Conservation (phyloP, 2,113 vertebrate genomes). For the Synchiropus splendidus region DNA sequence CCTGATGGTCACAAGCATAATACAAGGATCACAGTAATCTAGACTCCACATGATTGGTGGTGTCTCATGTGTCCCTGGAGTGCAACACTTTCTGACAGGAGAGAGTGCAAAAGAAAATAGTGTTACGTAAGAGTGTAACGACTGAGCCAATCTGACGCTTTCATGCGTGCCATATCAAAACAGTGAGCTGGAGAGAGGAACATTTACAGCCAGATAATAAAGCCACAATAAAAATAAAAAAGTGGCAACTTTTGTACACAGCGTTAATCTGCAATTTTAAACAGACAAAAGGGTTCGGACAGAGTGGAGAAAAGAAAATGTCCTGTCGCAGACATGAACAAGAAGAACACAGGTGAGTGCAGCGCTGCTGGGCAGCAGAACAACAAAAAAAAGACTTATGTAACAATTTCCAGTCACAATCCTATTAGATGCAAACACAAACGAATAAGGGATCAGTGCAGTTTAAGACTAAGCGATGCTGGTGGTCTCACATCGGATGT, state of each 20-base stretch:
- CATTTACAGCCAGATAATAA: conserved; percentile 11
- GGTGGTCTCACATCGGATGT: too few relatives aligned
- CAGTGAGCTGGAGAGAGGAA: conserved; percentile 20
- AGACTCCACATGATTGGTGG: too few relatives aligned
- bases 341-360: conserved; percentile 25
- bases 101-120: conserved; percentile 25
- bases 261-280: too few relatives aligned
- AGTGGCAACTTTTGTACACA: too few relatives aligned
- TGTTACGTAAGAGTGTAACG: conserved; percentile 41
- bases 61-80: conserved; percentile 1
- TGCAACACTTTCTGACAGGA: conserved; percentile 8
- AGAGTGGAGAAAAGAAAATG: too few relatives aligned
- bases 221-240: conserved; percentile 5
- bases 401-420: conserved; percentile 33
- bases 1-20: too few relatives aligned
- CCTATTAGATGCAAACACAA: conserved; percentile 9
- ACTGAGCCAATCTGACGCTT: conserved; percentile 22
- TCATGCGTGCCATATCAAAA: conserved; percentile 20
- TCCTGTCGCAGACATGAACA: conserved; percentile 9
- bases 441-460: background rate
- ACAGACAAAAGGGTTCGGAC: background rate
- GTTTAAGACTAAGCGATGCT: conserved; percentile 1
- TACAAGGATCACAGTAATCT: too few relatives aligned
- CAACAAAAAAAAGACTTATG: conserved; percentile 31
- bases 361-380: conserved; percentile 35